Conservation (phyloP, 1,140 invertebrate genomes). For the Lanistes nyassanus region DNA sequence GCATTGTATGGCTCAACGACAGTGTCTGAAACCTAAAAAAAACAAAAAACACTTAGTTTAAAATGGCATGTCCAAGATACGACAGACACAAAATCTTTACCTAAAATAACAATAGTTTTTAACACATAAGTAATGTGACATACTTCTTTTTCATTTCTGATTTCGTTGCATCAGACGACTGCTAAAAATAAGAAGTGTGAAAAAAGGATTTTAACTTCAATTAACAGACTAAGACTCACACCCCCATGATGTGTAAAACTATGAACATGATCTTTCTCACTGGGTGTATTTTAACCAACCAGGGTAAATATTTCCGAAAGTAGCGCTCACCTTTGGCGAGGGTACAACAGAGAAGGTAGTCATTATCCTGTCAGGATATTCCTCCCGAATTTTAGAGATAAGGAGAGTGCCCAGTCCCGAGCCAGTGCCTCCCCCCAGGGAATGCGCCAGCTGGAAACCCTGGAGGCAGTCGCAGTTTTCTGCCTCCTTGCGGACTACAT, state of each 20-base stretch:
- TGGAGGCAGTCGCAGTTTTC: constrained; percentile 84
- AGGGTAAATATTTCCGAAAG: constrained; percentile 6
- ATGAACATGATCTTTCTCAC: no score
- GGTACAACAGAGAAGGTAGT: constrained; percentile 91
- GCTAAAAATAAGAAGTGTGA: no score
- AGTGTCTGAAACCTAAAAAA: constrained; percentile 60
- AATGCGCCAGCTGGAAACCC: constrained; percentile 75
- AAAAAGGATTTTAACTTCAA: background rate
- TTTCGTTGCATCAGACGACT: background rate
- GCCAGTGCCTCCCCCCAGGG: constrained; percentile 73
- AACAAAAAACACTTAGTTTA: background rate
- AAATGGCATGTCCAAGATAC: background rate
- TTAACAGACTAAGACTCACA: background rate
- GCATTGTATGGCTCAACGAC: constrained; percentile 69
- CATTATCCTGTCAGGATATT: constrained; percentile 88
- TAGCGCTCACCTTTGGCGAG: constrained; percentile 79
- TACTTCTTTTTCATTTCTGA: background rate
- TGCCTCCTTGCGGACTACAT: constrained; percentile 86
- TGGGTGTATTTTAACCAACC: background rate
- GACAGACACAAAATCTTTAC: background rate
- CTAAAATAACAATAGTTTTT: background rate
- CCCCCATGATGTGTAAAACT: background rate
- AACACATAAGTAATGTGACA: no score
- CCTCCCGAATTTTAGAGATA: constrained; percentile 72
- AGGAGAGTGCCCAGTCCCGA: constrained; percentile 71